Conservation (phyloP, 2,113 vertebrate species). For the Zapus hudsonius region DNA sequence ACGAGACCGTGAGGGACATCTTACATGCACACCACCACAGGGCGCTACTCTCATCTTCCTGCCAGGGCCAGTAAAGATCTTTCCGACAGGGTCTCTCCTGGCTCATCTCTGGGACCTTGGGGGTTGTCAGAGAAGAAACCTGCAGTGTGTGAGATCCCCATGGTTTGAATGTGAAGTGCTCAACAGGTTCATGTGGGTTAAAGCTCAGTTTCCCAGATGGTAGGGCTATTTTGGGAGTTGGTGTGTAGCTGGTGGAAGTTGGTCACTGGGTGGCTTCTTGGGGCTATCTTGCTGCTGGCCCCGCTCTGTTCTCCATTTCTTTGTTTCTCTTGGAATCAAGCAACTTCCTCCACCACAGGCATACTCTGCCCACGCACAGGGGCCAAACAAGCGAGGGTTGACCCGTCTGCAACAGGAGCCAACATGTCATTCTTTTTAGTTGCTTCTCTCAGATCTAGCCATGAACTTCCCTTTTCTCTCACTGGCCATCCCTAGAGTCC, state of each 20-base stretch:
- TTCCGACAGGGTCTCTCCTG: background rate
- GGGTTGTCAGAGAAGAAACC: background rate
- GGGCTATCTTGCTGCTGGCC: background rate
- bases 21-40: background rate
- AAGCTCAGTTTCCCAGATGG: background rate
- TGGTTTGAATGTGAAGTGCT: background rate
- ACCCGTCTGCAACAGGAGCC: background rate
- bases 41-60: background rate
- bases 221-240: background rate
- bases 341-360: background rate
- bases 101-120: background rate
- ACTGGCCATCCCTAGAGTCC: background rate
- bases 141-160: background rate
- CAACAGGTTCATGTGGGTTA: background rate
- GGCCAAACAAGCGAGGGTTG: background rate
- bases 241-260: background rate
- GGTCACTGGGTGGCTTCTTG: background rate
- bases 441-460: background rate
- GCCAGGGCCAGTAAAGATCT: background rate
- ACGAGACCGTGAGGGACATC: no score
- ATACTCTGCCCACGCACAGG: background rate
- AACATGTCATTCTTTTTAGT: background rate
- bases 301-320: background rate
- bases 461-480: background rate
- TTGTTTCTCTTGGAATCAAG: background rate